Evolutionary conservation across 2,888 invertebrate species (phyloP), one percentile per base, ranked within the genome.

Genomic region (Polydrusus tereticollis): DNA sequence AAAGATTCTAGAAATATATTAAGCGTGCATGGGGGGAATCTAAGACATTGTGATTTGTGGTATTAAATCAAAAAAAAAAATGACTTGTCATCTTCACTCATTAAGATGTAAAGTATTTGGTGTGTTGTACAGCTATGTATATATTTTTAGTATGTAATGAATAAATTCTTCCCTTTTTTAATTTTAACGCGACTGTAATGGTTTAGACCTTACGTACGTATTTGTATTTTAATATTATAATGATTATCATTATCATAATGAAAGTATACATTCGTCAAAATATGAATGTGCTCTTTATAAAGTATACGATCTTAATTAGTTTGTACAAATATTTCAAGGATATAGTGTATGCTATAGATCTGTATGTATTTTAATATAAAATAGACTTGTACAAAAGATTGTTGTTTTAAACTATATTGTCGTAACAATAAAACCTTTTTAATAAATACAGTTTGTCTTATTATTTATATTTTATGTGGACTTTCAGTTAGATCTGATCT

Each of bases 281-380:
- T 64, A 60, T 73, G 69, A 69, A 69, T 69, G 73, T 73, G 73
- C 73, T 73, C 73, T 73, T 73, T 58, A 68, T 73, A 62, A 69
- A 65, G 73, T 73, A 73, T 73, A 73, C 73, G 73, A 73, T 72
- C 38, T 64, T 41, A 65, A 16, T 73, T 73, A 69, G 73, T 65
- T 66, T 73, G 73, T 73, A 73, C 69, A 73, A 73, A 73, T 63
- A 52, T 50, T 33, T 36, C 43, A 72, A 58, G 45, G 69, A 63
- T 72, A n/a, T n/a, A 72, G 72, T 26, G 33, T 67, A 66, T 50
- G 36, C 36, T 52, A 47, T 69, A 64, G 64, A 64, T 16, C 26
- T 69, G 68, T 72, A 68, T 68, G 72, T 72, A 72, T 72, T 72
- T 72, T 72, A 72, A 58, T 72, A 72, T 68, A 72, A 57, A 26